A percentile compares a stretch with the other conserved stretches of the same genome.
These are phyloP conservation scores for Martes martes DNA, from an alignment of 2,113 vertebrate species.

Conservation along the genomic window DNA sequence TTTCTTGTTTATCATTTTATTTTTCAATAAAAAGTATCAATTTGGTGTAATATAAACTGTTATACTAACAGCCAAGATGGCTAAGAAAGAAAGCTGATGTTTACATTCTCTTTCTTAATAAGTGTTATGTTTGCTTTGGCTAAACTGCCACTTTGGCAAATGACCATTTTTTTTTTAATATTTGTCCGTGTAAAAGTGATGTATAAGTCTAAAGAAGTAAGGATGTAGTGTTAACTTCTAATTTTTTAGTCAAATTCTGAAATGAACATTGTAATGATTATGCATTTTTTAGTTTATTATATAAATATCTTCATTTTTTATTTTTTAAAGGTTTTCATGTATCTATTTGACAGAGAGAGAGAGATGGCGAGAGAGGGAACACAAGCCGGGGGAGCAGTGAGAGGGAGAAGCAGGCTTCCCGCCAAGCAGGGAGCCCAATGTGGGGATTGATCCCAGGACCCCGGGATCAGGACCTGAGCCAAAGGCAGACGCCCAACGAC, in stretches of 20 bases:
- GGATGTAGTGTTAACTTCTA: neutral
- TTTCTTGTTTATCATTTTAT: constrained; percentile 19
- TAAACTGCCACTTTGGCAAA: constrained; percentile 39
- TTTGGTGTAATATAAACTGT: constrained; percentile 40
- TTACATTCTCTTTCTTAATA: constrained; percentile 24
- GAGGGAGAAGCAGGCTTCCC: too few relatives aligned
- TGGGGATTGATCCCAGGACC: too few relatives aligned
- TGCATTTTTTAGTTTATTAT: neutral
- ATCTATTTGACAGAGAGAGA: too few relatives aligned
- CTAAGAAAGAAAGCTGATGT: neutral
- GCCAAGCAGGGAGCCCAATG: too few relatives aligned
- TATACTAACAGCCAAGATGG: neutral
- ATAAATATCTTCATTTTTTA: neutral
- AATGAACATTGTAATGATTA: constrained; percentile 6
- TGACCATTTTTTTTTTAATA: constrained; percentile 53
- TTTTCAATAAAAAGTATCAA: neutral
- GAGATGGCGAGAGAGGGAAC: too few relatives aligned
- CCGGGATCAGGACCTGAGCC: too few relatives aligned
- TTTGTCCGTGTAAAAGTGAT: neutral
- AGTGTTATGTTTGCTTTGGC: constrained; percentile 7
- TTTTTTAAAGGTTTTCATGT: too few relatives aligned
- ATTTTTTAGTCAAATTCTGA: constrained; percentile 40
- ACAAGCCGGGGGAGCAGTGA: too few relatives aligned
- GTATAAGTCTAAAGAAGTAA: neutral
- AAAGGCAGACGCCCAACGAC: too few relatives aligned